phyloP scores from a whole-genome alignment of 2,113 vertebrate species.

The Anas platyrhynchos region DNA sequence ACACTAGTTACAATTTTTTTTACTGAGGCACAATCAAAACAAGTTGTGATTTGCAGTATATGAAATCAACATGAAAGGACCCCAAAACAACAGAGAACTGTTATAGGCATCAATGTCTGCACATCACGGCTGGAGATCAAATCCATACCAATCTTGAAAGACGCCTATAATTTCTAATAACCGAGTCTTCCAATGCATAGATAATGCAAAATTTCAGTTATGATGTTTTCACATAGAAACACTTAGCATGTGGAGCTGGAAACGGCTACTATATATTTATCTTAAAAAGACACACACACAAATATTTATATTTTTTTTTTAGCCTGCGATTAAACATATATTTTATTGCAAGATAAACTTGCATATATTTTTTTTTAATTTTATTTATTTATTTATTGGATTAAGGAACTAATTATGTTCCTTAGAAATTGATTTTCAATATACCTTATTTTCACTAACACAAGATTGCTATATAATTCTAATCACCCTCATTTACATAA shows the following conservation, averaged over 20 bases:
- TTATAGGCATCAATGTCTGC: neutral
- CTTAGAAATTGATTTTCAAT: constrained; percentile 47
- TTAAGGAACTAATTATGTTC: constrained; percentile 12
- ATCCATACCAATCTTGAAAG: neutral
- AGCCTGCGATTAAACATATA: neutral
- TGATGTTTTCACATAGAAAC: neutral
- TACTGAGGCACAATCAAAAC: neutral
- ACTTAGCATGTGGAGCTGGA: neutral
- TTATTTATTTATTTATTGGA: neutral
- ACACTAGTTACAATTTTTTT: neutral
- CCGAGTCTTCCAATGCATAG: neutral
- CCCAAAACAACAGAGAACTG: neutral
- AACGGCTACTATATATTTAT: neutral
- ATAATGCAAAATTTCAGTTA: neutral
- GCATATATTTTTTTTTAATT: neutral
- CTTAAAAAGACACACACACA: neutral
- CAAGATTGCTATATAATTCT: neutral
- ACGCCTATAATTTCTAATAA: neutral
- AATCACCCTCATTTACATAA: neutral
- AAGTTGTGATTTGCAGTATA: neutral
- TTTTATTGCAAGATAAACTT: neutral
- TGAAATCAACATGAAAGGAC: neutral
- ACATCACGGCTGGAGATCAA: neutral
- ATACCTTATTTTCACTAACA: constrained; percentile 19
- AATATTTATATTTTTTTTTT: neutral